These are phyloP conservation scores for Suillia variegata DNA, from an alignment of 2,888 invertebrate genomes.

Conservation along the genomic window DNA sequence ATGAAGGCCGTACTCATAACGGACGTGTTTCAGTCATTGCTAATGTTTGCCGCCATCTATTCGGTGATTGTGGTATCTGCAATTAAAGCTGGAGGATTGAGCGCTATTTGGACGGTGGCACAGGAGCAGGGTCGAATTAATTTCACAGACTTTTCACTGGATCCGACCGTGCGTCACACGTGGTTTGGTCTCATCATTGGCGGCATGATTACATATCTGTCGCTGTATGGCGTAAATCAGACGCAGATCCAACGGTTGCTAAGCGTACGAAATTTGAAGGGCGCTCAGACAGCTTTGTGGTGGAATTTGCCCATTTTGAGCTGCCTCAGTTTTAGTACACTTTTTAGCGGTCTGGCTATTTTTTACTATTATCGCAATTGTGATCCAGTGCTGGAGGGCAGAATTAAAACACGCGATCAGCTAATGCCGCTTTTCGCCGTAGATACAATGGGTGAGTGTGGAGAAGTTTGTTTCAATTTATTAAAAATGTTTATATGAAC, in stretches of 20 bases:
- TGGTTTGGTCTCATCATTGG: conserved; percentile 83
- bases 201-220: conserved; percentile 79
- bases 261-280: conserved; percentile 73
- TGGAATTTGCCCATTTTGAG: conserved; percentile 80
- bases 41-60: conserved; percentile 86
- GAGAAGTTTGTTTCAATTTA: background rate
- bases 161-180: conserved; percentile 82
- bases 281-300: conserved; percentile 79
- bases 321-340: conserved; percentile 74
- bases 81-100: conserved; percentile 72
- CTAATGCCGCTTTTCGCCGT: conserved; percentile 80
- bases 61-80: conserved; percentile 77
- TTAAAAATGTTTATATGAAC: background rate
- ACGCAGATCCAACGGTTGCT: conserved; percentile 78
- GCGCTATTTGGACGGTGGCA: conserved; percentile 75
- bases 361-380: conserved; percentile 83
- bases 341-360: conserved; percentile 80
- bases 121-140: conserved; percentile 72
- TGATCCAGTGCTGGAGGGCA: conserved; percentile 72
- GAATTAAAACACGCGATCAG: conserved; percentile 74
- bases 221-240: conserved; percentile 87
- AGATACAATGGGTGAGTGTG: conserved; percentile 69
- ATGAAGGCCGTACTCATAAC: conserved; percentile 90
- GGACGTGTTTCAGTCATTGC: conserved; percentile 80
- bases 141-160: conserved; percentile 71